Percentiles rank a stretch among this genome's conserved stretches.
These are phyloP conservation scores for Vultur gryphus DNA, from an alignment of 2,797 vertebrate genomes.

Conservation along the genomic window DNA sequence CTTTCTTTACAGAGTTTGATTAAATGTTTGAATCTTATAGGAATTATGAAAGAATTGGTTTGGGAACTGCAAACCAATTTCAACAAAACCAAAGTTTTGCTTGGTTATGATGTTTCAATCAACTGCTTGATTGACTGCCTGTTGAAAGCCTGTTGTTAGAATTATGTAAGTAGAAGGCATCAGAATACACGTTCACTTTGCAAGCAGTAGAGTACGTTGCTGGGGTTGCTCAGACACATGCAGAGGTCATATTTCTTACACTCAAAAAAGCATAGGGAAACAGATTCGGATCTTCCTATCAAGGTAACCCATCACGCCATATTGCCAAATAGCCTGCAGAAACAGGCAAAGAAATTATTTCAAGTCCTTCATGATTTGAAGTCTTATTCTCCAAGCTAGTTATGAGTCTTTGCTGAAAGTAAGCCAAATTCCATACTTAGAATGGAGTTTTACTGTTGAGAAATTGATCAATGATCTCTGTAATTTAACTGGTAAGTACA, in stretches of 20 bases:
- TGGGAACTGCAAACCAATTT: background rate
- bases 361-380: background rate
- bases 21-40: background rate
- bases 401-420: background rate
- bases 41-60: background rate
- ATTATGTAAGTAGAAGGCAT: background rate
- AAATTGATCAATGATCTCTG: background rate
- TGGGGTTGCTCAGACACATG: background rate
- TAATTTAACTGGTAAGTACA: background rate
- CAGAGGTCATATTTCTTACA: background rate
- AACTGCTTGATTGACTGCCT: background rate
- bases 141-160: background rate
- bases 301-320: background rate
- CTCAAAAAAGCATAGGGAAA: background rate
- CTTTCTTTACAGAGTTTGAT: background rate
- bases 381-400: background rate
- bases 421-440: background rate
- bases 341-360: background rate
- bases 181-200: background rate
- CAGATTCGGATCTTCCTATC: background rate
- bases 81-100: background rate
- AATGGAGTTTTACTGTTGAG: background rate
- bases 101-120: background rate
- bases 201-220: background rate
- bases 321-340: background rate